Base-by-base conservation (phyloP, 30 jellyfish, hydroid and myxozoan genomes). In the Aurelia aurita complex sp. Pacific region DNA sequence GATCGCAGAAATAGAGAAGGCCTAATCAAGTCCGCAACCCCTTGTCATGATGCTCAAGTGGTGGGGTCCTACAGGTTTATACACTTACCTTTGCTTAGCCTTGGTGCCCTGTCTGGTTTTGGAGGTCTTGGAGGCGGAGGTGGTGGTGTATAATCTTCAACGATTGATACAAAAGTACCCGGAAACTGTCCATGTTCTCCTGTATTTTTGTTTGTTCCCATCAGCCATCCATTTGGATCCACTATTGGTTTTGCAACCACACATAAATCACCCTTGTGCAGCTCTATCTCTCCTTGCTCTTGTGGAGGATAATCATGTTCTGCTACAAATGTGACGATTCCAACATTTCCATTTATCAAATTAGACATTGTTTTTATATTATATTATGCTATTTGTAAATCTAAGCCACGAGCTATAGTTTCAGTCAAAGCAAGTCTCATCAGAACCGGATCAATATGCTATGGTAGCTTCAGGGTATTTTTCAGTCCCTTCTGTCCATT, bases 121-220 rank as follows among this genome's bases (percentile, higher is more conserved):
- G 91, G 91, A 1, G 97, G 97, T 59, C 88, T 89, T 14, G 97
- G 95, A 10, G 98, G 57, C 15, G 57, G 96, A 11, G 92, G 93
- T 36, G 98, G 98, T 13, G 87, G 98, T 63, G 88, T 53, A 65
- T 64, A 69, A 66, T 86, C 89, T 71, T 73, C 94, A 54, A 94
- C 76, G 12, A 86, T 68, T 23, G 88, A 40, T 29, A 92, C 95
- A 83, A 68, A 94, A 1, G 90, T 94, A 67, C 98, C 98, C 0
- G 98, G 98, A 74, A 94, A 88, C 68, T 80, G 92, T 5, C 98
- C 98, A 88, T 64, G 17, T 54, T 84, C 96, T 42, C 89, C 91
- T 2, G 97, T 74, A 16, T 81, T 80, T 51, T 73, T 73, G 68
- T 94, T 94, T 40, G 88, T 88, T 5, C 98, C 98, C 40, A 61